Evolutionary conservation across 2,797 vertebrate genomes (phyloP), one percentile per base, ranked within the genome.

Genomic region (Gallinago nigripennis): DNA sequence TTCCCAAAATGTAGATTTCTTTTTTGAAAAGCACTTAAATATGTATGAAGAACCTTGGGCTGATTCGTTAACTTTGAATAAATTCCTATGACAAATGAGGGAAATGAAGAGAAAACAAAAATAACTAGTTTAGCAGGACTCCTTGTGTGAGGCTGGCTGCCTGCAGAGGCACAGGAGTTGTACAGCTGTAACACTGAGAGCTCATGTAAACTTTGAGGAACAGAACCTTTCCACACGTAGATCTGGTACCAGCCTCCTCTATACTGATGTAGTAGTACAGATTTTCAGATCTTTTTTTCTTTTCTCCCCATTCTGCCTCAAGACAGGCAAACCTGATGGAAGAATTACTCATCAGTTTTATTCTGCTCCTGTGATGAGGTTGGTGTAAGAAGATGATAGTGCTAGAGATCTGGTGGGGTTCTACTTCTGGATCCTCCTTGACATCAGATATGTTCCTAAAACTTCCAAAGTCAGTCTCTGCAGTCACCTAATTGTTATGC

Each of bases 1-100:
- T 86, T 95, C 90, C 78, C 51, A 60, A 88, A 82, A 84, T 50
- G 81, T 71, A 73, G 48, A 60, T 88, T 68, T 90, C 58, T 79
- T 76, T 65, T 81, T 79, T 79, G 33, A 57, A 77, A 72, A 81
- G 16, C 56, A 39, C 56, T 86, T 86, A 75, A 94, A 96, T 94
- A 92, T 94, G 64, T 86, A 79, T 94, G 80, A 90, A 90, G 85
- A 73, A 56, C 83, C 88, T 83, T 78, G 56, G 76, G 63, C 53
- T 56, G 50, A 90, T 94, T 90, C 65, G 78, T 91, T 95, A 93
- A 83, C 50, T 90, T 92, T 79, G 87, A 93, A 95, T 94, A 92
- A 90, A 94, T 83, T 82, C 61, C 28, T 54, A 3, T 28, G 70
- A 79, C 77, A 94, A 95, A 94, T 84, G 73, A 70, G 15, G 76